Evolutionary conservation across 1,140 invertebrate species (phyloP).

Genomic region (Neodiprion pinetum): DNA sequence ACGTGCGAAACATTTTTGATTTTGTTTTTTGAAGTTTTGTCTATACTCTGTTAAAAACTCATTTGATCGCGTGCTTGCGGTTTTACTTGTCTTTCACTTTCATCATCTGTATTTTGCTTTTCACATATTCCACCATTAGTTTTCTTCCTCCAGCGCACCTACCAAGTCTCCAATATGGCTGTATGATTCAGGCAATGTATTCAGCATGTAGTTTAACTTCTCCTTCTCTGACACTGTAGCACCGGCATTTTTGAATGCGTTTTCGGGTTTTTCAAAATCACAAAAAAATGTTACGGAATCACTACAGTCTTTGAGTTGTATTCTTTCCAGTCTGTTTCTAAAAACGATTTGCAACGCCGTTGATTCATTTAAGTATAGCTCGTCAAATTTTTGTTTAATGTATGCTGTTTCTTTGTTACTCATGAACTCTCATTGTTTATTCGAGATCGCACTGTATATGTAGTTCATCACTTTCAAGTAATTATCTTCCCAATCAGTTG

Average conservation of each 20-base stretch:
- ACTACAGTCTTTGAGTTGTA: constrained; percentile 30
- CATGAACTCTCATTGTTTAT: constrained; percentile 36
- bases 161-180: constrained; percentile 41
- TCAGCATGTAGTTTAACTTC: constrained; percentile 45
- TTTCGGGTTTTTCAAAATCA: constrained; percentile 36
- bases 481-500: constrained; percentile 24
- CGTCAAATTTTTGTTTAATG: constrained; percentile 35
- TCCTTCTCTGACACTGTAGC: constrained; percentile 30
- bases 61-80: neutral
- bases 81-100: neutral
- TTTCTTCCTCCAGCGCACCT: constrained; percentile 8
- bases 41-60: neutral
- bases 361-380: constrained; percentile 35
- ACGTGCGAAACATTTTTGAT: neutral
- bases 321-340: constrained; percentile 31
- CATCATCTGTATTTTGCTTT: neutral
- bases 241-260: constrained; percentile 35
- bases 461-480: constrained; percentile 32
- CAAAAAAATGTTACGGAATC: constrained; percentile 29
- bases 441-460: constrained; percentile 31
- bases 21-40: too few species aligned
- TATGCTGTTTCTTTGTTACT: constrained; percentile 26
- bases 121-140: neutral
- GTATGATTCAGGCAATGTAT: constrained; percentile 33
- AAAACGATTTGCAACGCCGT: constrained; percentile 35